Evolutionary conservation across 2,797 vertebrate genomes (phyloP).

Genomic region (Myotis vivesi): DNA sequence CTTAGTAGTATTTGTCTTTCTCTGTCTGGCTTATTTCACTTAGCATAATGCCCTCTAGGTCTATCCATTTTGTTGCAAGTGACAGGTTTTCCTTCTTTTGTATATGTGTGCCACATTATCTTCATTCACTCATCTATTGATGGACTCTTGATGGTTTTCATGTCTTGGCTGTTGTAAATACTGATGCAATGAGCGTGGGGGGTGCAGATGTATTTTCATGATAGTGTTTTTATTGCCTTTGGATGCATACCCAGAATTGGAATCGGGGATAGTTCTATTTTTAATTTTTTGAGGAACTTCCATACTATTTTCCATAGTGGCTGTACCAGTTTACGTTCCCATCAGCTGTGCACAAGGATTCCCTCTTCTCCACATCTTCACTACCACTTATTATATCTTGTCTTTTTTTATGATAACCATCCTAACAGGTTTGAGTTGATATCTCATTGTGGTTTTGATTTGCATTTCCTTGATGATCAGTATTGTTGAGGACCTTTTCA

Average conservation of each 20-base stretch:
- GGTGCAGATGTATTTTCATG: background rate
- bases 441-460: background rate
- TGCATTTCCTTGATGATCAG: background rate
- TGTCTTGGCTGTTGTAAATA: background rate
- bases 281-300: background rate
- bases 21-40: background rate
- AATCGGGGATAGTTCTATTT: background rate
- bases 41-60: background rate
- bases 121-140: background rate
- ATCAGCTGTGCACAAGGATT: background rate
- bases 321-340: background rate
- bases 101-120: background rate
- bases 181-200: background rate
- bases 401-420: background rate
- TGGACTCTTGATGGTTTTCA: background rate
- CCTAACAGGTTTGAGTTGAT: background rate
- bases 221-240: background rate
- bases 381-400: background rate
- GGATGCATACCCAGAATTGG: background rate
- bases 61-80: background rate
- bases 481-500: background rate
- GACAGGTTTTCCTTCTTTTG: background rate
- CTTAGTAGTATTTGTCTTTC: background rate
- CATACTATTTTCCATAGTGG: no score
- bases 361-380: background rate